Evolutionary conservation across 2,113 vertebrate species (phyloP).

Genomic region (Saccopteryx leptura): DNA sequence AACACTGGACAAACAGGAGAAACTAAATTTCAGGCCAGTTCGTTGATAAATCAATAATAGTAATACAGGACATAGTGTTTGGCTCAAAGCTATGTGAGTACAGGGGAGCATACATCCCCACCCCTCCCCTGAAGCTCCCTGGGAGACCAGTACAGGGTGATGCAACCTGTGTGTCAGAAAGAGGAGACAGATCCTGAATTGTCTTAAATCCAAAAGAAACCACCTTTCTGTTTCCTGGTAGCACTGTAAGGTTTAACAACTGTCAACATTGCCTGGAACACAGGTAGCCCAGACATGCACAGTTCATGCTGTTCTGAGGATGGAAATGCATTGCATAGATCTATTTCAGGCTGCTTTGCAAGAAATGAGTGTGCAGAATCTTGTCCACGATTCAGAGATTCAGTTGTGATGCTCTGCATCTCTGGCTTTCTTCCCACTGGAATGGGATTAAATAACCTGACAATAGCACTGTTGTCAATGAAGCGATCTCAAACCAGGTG

Average conservation of each 20-base stretch:
- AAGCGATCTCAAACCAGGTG: constrained; percentile 41
- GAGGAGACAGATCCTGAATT: constrained; percentile 28
- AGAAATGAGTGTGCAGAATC: background rate
- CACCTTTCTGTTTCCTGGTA: background rate
- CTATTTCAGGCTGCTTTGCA: background rate
- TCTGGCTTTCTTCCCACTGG: background rate
- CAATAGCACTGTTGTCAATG: background rate
- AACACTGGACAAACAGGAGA: background rate
- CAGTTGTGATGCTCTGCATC: background rate
- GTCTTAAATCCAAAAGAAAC: background rate
- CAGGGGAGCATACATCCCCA: background rate
- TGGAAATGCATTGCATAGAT: background rate
- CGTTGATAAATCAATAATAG: background rate
- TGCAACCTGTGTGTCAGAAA: background rate
- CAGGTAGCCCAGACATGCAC: background rate
- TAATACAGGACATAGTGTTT: background rate
- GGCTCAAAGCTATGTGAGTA: background rate
- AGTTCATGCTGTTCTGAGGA: background rate
- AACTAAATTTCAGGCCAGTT: background rate
- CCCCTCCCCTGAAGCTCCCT: background rate
- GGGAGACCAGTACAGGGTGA: background rate
- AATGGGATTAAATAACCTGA: background rate
- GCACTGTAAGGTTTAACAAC: background rate
- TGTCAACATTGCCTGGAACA: background rate
- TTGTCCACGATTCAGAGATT: background rate